A percentile compares a stretch with the other conserved stretches of the same genome.
Conservation (phyloP, 1,140 invertebrate genomes). For the Marisa cornuarietis region DNA sequence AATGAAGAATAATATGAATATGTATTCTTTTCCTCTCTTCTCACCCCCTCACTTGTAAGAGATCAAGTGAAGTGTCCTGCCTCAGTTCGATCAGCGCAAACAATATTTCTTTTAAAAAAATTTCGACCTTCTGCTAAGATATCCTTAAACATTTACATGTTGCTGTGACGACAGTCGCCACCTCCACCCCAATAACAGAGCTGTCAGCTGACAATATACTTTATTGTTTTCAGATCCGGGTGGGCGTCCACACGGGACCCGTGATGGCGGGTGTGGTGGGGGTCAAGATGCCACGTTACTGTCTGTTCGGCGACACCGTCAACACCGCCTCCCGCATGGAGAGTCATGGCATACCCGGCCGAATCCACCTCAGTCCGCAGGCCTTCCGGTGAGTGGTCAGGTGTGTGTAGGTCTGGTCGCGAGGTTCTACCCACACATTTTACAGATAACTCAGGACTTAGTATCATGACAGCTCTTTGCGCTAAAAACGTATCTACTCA, state of each 20-base stretch:
- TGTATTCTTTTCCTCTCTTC: too few relatives aligned
- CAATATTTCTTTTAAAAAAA: too few relatives aligned
- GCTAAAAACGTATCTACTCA: background rate
- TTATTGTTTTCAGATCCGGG: slow-evolving; percentile 75
- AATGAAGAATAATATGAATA: too few relatives aligned
- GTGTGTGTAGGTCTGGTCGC: background rate
- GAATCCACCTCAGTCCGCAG: slow-evolving; percentile 46
- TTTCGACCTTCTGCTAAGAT: too few relatives aligned
- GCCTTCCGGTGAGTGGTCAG: slow-evolving; percentile 40
- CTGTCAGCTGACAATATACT: background rate
- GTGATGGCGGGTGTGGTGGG: slow-evolving; percentile 61
- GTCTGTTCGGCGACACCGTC: slow-evolving; percentile 64
- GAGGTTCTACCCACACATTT: background rate
- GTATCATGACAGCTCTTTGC: background rate
- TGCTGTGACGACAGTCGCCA: too few relatives aligned
- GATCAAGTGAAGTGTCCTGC: too few relatives aligned
- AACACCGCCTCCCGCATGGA: slow-evolving; percentile 63
- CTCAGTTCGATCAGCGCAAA: too few relatives aligned
- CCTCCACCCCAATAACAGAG: too few relatives aligned
- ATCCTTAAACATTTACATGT: too few relatives aligned
- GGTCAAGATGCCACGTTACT: slow-evolving; percentile 56
- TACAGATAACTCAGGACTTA: too few relatives aligned
- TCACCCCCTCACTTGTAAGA: too few relatives aligned
- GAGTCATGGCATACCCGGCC: slow-evolving; percentile 52
- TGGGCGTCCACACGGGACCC: slow-evolving; percentile 85